Percentiles rank a stretch among this genome's conserved stretches.
These are phyloP conservation scores for Steinernema hermaphroditum DNA, from an alignment of 2,888 invertebrate species.

Conservation along the genomic window DNA sequence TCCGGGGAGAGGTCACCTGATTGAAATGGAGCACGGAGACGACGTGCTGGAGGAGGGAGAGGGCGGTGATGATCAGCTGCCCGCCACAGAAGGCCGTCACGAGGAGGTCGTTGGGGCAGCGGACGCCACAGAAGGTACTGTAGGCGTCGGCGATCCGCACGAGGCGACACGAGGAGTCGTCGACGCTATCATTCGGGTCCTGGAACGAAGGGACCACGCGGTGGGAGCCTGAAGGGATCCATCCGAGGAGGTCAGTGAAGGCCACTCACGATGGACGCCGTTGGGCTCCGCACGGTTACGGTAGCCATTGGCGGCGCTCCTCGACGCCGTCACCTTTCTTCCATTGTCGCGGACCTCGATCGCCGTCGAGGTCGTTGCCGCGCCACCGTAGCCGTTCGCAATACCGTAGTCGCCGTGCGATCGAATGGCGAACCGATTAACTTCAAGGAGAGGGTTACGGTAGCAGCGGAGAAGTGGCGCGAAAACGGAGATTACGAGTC, in stretches of 20 bases:
- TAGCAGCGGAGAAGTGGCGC: no score
- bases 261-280: constrained; percentile 9
- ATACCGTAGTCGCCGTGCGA: constrained; percentile 26
- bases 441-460: background rate
- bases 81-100: constrained; percentile 25
- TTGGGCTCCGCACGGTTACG: constrained; percentile 9
- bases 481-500: no score
- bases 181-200: background rate
- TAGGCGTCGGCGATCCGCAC: constrained; percentile 19
- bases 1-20: constrained; percentile 39
- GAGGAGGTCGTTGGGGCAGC: constrained; percentile 14
- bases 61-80: constrained; percentile 52
- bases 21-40: constrained; percentile 50
- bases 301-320: background rate
- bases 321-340: background rate
- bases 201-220: constrained; percentile 5
- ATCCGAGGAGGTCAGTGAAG: background rate
- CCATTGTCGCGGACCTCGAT: background rate
- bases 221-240: background rate
- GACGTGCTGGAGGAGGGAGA: constrained; percentile 57
- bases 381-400: constrained; percentile 27
- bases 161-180: constrained; percentile 18
- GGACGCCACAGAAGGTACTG: constrained; percentile 15
- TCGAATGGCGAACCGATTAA: background rate
- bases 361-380: background rate